Conservation (phyloP, 2,888 invertebrate species). For the Drosophila prolongata region DNA sequence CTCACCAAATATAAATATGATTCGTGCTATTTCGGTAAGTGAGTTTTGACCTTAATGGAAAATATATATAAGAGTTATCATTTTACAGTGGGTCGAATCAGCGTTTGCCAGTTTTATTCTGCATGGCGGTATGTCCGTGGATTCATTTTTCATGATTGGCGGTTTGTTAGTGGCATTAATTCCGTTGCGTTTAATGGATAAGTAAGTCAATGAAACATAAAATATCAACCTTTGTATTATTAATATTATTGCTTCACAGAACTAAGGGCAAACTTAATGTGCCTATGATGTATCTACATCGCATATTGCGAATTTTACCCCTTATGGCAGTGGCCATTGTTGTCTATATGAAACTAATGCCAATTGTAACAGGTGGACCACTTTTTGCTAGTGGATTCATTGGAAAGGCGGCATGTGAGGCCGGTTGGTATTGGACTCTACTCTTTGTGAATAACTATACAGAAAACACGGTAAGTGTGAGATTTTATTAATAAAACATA, state of each 20-base stretch:
- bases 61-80: not conserved
- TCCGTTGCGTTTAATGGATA: constrained; percentile 1
- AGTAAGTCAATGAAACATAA: not conserved
- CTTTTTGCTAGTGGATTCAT: not conserved
- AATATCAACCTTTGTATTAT: rapidly evolving
- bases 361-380: not conserved
- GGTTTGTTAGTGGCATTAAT: not conserved
- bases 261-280: constrained; percentile 1
- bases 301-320: not conserved
- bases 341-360: not conserved
- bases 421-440: not conserved
- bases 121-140: not conserved
- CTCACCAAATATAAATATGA: not conserved
- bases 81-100: not conserved
- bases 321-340: not conserved
- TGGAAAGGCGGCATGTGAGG: not conserved
- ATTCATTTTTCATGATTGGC: not conserved
- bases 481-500: no score
- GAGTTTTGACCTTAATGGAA: not conserved
- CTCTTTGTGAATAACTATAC: constrained; percentile 2
- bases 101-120: not conserved
- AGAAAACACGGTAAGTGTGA: not conserved
- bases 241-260: not conserved
- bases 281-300: not conserved
- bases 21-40: not conserved